phyloP scores from a whole-genome alignment of 2,113 vertebrate genomes.

The Vidua chalybeata region DNA sequence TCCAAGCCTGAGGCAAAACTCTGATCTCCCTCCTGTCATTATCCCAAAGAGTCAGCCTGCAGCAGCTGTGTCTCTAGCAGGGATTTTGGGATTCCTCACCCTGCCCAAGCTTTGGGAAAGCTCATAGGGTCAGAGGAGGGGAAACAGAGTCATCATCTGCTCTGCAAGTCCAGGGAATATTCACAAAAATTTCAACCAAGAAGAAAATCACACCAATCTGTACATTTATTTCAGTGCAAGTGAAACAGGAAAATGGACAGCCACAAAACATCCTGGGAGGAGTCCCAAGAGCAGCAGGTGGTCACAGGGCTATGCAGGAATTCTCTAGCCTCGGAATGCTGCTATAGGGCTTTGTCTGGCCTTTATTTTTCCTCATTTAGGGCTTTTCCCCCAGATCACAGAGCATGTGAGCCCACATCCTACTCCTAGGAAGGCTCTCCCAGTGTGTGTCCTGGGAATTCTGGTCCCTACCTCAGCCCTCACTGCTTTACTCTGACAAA shows the following conservation, averaged over 20 bases:
- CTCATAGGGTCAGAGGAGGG: not conserved
- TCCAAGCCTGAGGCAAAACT: not conserved
- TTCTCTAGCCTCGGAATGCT: not conserved
- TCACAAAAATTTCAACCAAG: not conserved
- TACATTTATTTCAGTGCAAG: not conserved
- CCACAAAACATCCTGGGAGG: not conserved
- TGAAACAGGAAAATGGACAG: not conserved
- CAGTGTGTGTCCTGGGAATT: not conserved
- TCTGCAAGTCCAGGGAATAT: not conserved
- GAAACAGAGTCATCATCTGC: not conserved
- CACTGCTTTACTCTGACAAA: not conserved
- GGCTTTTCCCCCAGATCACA: not conserved
- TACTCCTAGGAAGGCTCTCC: not conserved
- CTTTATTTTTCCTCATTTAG: not conserved
- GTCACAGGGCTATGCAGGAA: not conserved
- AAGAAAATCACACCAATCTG: not conserved
- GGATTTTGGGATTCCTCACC: not conserved
- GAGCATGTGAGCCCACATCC: accelerated
- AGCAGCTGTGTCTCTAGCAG: not conserved
- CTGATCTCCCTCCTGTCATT: not conserved
- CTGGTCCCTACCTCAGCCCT: not conserved
- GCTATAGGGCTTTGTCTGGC: not conserved
- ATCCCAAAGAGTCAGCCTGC: not conserved
- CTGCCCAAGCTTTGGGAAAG: not conserved
- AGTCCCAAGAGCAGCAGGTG: not conserved